Evolutionary conservation across 2,797 vertebrate genomes (phyloP), one percentile per base, ranked within the genome.

Genomic region (Sebastes hopkinsi): DNA sequence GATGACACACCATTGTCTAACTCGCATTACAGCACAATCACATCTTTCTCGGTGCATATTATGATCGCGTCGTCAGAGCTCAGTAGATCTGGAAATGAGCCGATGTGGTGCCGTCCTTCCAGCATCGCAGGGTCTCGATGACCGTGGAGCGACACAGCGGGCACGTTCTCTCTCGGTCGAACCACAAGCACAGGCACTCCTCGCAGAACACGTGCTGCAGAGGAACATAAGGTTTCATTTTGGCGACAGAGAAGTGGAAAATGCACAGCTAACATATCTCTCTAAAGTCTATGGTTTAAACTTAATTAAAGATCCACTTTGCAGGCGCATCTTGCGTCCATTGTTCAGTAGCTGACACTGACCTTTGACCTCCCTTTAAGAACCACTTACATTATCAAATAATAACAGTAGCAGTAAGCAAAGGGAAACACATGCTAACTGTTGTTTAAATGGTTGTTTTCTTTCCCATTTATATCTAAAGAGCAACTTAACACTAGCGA

Each of bases 41-140:
- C 27, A 18, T 61, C 22, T 67, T 30, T 20, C 14, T 1, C 22
- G 7, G 5, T 14, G 55, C 36, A 20, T 1, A 6, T 46, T 46
- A 46, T 22, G n/a, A n/a, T n/a, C 8, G 29, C 1, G 29, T 1
- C 2, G 20, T 20, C 30, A 5, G 12, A 6, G 36, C 88, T 93
- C 55, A 99, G 88, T 99, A 98, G 84, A 99, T 97, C 92, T 99
- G 99, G 94, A 99, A 97, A 87, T 99, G 99, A 46, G 98, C 98
- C 0, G 98, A 99, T 1, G 99, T 99, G 89, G 97, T 97, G 56
- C 98, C 99, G 0, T 99, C 99, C 86, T 99, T 99, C 98, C 98
- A 99, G 95, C 97, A 98, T 20, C 97, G 97, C 80, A 97, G 94
- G 0, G 96, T 97, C 79, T 99, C 98, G 11, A 97, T 94, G 1